Evolutionary conservation across 2,797 vertebrate genomes (phyloP).

Genomic region (Sebastes miniatus): DNA sequence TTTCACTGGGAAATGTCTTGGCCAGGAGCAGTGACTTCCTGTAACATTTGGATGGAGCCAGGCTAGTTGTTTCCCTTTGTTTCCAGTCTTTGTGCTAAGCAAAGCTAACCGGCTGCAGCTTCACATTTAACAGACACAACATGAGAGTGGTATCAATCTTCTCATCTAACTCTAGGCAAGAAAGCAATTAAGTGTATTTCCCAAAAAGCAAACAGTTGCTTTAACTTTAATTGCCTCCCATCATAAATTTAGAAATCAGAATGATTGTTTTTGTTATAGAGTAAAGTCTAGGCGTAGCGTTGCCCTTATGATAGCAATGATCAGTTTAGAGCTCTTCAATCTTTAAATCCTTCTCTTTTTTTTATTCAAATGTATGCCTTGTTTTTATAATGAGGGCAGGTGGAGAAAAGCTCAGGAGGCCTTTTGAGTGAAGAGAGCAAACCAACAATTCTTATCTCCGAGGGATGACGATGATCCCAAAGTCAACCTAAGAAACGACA

Average conservation of each 20-base stretch:
- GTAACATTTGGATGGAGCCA: neutral
- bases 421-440: conserved; percentile 4
- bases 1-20: neutral
- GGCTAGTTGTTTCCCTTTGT: neutral
- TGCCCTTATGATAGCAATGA: conserved; percentile 13
- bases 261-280: conserved; percentile 12
- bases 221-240: neutral
- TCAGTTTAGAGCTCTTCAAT: conserved; percentile 5
- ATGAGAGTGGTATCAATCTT: neutral
- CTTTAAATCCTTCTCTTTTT: conserved; percentile 1
- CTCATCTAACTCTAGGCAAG: neutral
- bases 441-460: neutral
- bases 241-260: conserved; percentile 6
- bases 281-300: conserved; percentile 12
- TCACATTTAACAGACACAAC: neutral
- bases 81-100: neutral
- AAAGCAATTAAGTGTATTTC: neutral
- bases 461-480: neutral
- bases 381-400: conserved; percentile 24
- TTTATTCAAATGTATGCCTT: conserved; percentile 22
- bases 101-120: neutral
- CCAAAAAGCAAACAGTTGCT: neutral
- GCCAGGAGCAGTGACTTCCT: neutral
- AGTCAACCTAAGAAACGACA: conserved; percentile 22
- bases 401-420: conserved; percentile 7